A percentile compares a stretch with the other conserved stretches of the same genome.
phyloP scores from a whole-genome alignment of 2,888 invertebrate species.

The Blomia tropicalis region DNA sequence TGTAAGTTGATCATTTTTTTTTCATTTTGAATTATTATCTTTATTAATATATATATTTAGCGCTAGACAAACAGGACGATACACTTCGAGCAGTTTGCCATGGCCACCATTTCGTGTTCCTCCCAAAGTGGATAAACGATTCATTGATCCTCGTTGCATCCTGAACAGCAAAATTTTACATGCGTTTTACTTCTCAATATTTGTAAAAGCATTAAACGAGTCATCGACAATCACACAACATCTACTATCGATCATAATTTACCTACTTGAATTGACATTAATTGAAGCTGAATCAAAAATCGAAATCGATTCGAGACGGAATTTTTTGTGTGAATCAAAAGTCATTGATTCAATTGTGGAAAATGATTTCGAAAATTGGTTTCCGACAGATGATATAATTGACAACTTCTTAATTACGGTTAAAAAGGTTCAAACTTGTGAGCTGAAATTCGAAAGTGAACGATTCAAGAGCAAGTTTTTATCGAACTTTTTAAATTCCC shows the following conservation, averaged over 20 bases:
- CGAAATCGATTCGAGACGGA: background rate
- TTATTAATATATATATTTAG: slow-evolving; percentile 34
- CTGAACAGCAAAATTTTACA: slow-evolving; percentile 44
- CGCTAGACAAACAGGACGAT: slow-evolving; percentile 46
- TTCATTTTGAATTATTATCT: slow-evolving; percentile 17
- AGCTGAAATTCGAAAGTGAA: slow-evolving; percentile 7
- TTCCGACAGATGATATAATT: slow-evolving; percentile 33
- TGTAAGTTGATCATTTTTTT: slow-evolving; percentile 44
- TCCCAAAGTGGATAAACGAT: slow-evolving; percentile 42
- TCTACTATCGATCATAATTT: slow-evolving; percentile 63
- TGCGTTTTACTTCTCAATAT: slow-evolving; percentile 57
- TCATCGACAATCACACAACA: background rate
- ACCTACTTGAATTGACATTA: slow-evolving; percentile 68
- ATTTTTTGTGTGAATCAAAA: slow-evolving; percentile 25
- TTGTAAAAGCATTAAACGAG: slow-evolving; percentile 46
- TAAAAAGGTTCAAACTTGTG: slow-evolving; percentile 17
- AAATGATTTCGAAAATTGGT: slow-evolving; percentile 36
- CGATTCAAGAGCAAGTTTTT: slow-evolving; percentile 1
- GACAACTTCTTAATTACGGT: slow-evolving; percentile 26
- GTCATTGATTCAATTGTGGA: slow-evolving; percentile 32
- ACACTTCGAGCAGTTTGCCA: slow-evolving; percentile 38
- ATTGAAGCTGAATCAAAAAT: slow-evolving; percentile 34
- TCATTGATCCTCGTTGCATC: slow-evolving; percentile 49
- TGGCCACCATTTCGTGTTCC: slow-evolving; percentile 72
- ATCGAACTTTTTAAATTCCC: background rate